Evolutionary conservation across 2,797 vertebrate species (phyloP), one percentile per base, ranked within the genome.

Genomic region (Fundulus diaphanus): DNA sequence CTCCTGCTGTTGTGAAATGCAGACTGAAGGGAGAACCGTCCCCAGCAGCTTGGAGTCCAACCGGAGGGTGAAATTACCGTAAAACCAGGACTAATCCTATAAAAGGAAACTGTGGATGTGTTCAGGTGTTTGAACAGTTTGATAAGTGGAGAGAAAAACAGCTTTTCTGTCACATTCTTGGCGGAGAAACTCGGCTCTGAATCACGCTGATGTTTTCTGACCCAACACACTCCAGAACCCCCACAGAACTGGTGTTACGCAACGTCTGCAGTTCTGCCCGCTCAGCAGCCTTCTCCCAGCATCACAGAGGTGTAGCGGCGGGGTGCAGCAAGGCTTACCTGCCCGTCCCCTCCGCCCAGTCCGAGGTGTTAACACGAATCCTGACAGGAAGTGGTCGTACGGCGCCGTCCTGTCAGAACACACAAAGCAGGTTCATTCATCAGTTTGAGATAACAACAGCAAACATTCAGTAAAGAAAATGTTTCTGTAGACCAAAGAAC

Each of bases 361-460:
- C 18, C 7, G 35, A 46, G 74, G 59, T 16, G 72, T 76, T 51
- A 77, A 67, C 1, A 12, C 77, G 59, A 76, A 61, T 77, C 35
- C 73, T 2, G 57, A 73, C 72, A 70, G 65, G 42, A 46, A 42
- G 81, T 0, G 72, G 74, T 63, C 67, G 87, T 69, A 81, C 7
- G 31, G 59, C 66, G 70, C 61, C 86, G 5, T 77, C 79, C 89
- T 91, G 86, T 0, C 12, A 63, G 37, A 51, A 65, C 76, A 71
- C 35, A 75, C 29, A 77, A 33, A 49, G 5, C 48, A 49, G 6
- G 20, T 3, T 7, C 42, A 13, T 0, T n/a, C 11, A 65, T 33
- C 2, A 16, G 27, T 31, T 49, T 57, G 13, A 57, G 56, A 7
- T 54, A 4, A 54, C 24, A 54, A n/a, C 51, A 22, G 51, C 22